A percentile compares a stretch with the other conserved stretches of the same genome.
phyloP scores from a whole-genome alignment of 2,113 vertebrate species.

The Leuciscus idus region DNA sequence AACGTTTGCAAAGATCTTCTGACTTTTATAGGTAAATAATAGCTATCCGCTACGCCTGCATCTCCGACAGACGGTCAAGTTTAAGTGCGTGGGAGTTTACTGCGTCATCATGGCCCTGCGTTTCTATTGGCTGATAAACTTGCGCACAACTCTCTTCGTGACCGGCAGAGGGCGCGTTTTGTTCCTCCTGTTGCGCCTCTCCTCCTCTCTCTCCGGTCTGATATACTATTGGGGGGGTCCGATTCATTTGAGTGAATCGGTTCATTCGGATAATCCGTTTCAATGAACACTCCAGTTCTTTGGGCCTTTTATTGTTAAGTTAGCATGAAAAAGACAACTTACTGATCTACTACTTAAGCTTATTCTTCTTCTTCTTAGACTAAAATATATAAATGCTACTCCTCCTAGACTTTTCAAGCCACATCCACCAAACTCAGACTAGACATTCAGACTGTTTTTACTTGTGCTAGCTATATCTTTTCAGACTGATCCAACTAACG shows the following conservation, averaged over 20 bases:
- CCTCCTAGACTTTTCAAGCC: too few relatives aligned
- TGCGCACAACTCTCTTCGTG: neutral
- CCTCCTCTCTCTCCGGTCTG: neutral
- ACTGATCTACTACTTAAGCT: too few relatives aligned
- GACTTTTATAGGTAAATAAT: neutral
- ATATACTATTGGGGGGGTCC: neutral
- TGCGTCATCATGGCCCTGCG: neutral
- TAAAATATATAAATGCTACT: too few relatives aligned
- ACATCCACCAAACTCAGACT: too few relatives aligned
- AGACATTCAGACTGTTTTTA: too few relatives aligned
- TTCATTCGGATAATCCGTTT: neutral
- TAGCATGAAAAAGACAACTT: too few relatives aligned
- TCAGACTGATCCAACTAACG: too few relatives aligned
- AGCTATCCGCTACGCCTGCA: neutral
- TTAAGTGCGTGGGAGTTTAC: slow-evolving; percentile 3
- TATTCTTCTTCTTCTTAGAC: too few relatives aligned
- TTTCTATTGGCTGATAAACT: slow-evolving; percentile 1
- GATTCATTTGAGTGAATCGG: neutral
- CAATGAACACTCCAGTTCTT: neutral
- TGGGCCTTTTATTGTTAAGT: neutral
- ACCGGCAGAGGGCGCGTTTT: slow-evolving; percentile 29
- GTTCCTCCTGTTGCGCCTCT: slow-evolving; percentile 22
- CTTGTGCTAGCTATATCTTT: too few relatives aligned
- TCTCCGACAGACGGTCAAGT: neutral
- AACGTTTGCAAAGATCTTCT: neutral